Conservation (phyloP, 1,140 invertebrate genomes). For the Patella vulgata region DNA sequence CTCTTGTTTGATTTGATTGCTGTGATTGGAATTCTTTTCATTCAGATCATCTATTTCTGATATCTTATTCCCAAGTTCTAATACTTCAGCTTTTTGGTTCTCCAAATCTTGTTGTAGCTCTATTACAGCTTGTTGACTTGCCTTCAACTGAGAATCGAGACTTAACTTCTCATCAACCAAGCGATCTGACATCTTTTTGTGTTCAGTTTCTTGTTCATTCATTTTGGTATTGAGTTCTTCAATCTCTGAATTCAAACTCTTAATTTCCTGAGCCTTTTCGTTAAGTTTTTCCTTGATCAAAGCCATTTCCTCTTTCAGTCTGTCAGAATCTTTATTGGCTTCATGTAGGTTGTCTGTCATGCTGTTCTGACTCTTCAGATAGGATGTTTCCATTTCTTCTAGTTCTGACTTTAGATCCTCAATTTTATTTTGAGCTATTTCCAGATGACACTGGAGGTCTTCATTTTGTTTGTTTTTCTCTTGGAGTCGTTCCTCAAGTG, state of each 20-base stretch:
- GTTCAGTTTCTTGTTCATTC: not conserved
- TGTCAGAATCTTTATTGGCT: constrained; percentile 6
- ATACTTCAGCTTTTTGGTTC: constrained; percentile 1
- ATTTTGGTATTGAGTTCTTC: not conserved
- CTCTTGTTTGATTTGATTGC: too few species aligned
- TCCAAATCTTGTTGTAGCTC: constrained; percentile 11
- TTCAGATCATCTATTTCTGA: not conserved
- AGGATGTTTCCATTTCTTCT: constrained; percentile 1
- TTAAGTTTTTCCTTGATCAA: not conserved
- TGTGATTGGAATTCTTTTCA: not conserved
- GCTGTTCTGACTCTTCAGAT: not conserved
- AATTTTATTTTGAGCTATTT: not conserved
- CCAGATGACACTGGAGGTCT: not conserved
- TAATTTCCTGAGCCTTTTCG: not conserved
- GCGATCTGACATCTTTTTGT: not conserved
- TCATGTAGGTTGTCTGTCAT: constrained; percentile 7
- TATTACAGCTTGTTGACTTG: not conserved
- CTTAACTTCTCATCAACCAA: not conserved
- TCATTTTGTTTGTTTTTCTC: not conserved
- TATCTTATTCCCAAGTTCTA: not conserved
- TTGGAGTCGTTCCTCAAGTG: constrained; percentile 7
- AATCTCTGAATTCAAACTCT: not conserved
- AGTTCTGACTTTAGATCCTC: constrained; percentile 8
- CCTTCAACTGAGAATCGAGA: constrained; percentile 7
- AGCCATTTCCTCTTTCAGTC: constrained; percentile 8